phyloP scores from a whole-genome alignment of 2,888 invertebrate species.

The Strigamia transsilvanica region DNA sequence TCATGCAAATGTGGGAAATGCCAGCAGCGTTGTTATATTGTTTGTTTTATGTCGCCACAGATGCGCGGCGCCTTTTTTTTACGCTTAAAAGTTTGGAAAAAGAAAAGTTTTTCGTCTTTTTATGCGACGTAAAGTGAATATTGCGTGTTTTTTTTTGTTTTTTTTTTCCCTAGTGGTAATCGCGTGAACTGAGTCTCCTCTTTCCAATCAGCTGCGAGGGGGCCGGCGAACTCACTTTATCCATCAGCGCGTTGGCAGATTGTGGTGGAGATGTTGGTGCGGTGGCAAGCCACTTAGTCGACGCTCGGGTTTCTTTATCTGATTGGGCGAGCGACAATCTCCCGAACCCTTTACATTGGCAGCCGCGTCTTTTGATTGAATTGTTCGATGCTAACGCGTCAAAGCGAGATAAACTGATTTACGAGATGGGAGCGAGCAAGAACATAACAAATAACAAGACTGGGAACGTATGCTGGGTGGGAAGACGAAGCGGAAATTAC shows the following conservation, averaged over 20 bases:
- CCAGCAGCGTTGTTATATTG: neutral
- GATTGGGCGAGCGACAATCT: neutral
- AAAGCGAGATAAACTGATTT: neutral
- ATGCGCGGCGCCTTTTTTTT: neutral
- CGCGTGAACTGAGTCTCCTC: neutral
- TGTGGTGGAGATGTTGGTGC: neutral
- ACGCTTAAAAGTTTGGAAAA: neutral
- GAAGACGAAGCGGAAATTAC: too few relatives aligned
- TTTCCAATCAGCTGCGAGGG: neutral
- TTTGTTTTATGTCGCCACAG: neutral
- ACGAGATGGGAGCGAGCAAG: neutral
- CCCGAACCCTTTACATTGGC: neutral
- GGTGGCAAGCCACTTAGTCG: neutral
- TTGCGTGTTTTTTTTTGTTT: too few relatives aligned
- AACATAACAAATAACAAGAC: neutral
- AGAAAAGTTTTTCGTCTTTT: neutral
- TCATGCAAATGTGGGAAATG: constrained; percentile 3
- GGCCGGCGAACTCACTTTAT: neutral
- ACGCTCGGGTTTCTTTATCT: neutral
- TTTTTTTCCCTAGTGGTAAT: neutral
- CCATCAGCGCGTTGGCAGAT: neutral
- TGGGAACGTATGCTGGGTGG: neutral
- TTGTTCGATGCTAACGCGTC: neutral
- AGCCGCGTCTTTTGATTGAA: neutral
- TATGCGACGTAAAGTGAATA: neutral